A percentile compares a stretch with the other conserved stretches of the same genome.
Conservation (phyloP, 2,888 invertebrate species). For the Stenichneumon culpator region DNA sequence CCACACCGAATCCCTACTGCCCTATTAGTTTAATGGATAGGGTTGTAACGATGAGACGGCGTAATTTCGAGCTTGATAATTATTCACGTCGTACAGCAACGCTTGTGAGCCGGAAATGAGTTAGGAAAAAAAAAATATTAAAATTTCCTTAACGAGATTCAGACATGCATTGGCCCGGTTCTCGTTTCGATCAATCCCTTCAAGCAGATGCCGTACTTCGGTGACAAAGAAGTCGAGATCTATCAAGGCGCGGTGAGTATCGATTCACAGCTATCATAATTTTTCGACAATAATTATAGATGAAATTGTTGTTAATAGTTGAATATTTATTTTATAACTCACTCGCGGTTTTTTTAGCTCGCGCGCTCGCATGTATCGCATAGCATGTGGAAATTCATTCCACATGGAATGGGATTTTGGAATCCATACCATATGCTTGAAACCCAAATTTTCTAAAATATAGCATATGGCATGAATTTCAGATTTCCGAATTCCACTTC, state of each 20-base stretch:
- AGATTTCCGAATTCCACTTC: too few relatives aligned
- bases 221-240: slow-evolving; percentile 87
- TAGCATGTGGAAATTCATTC: too few relatives aligned
- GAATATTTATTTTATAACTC: neutral
- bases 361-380: too few relatives aligned
- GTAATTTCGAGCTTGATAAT: slow-evolving; percentile 25
- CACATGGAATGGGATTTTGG: too few relatives aligned
- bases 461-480: too few relatives aligned
- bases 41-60: neutral
- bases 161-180: slow-evolving; percentile 90
- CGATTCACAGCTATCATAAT: neutral
- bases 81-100: neutral
- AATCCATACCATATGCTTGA: too few relatives aligned
- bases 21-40: slow-evolving; percentile 28
- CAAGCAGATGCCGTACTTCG: slow-evolving; percentile 88
- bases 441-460: too few relatives aligned
- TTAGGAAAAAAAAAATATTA: slow-evolving; percentile 7
- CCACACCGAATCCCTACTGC: neutral
- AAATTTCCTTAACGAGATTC: slow-evolving; percentile 76
- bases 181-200: slow-evolving; percentile 89
- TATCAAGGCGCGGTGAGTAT: slow-evolving; percentile 87
- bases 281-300: neutral
- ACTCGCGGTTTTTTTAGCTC: too few relatives aligned
- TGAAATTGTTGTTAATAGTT: slow-evolving; percentile 16
- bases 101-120: slow-evolving; percentile 32